These are phyloP conservation scores for Carcharodon carcharias DNA, from an alignment of 2,797 vertebrate genomes.

Conservation along the genomic window DNA sequence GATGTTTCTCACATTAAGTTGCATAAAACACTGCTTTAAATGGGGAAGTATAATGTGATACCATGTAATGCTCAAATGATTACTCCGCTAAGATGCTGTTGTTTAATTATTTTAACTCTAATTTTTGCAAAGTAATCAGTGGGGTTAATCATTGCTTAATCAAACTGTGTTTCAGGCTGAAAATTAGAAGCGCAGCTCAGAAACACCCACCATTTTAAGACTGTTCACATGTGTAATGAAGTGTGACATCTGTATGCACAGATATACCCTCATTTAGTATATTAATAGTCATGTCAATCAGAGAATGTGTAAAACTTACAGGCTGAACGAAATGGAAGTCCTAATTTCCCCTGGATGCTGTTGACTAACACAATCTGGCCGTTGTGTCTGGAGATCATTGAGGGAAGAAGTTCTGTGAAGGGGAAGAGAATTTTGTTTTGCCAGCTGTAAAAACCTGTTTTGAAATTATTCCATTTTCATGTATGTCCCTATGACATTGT, in stretches of 20 bases:
- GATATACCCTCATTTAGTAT: background rate
- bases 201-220: background rate
- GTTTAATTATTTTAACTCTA: background rate
- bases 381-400: constrained; percentile 82
- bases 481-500: background rate
- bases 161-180: background rate
- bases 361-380: constrained; percentile 85
- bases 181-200: background rate
- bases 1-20: background rate
- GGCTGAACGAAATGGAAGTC: constrained; percentile 82
- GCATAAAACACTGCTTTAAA: background rate
- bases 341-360: constrained; percentile 85
- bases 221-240: background rate
- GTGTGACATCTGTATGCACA: background rate
- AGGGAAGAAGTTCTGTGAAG: constrained; percentile 75
- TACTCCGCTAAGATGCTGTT: background rate
- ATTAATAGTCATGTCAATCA: background rate
- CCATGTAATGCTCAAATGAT: background rate
- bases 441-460: background rate
- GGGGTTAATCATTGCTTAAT: background rate
- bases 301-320: constrained; percentile 66
- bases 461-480: background rate
- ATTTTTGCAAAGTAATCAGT: background rate
- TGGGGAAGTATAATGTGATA: background rate
- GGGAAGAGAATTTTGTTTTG: background rate